Base-by-base conservation (phyloP, 2,888 invertebrate genomes). In the Cephus spinipes region DNA sequence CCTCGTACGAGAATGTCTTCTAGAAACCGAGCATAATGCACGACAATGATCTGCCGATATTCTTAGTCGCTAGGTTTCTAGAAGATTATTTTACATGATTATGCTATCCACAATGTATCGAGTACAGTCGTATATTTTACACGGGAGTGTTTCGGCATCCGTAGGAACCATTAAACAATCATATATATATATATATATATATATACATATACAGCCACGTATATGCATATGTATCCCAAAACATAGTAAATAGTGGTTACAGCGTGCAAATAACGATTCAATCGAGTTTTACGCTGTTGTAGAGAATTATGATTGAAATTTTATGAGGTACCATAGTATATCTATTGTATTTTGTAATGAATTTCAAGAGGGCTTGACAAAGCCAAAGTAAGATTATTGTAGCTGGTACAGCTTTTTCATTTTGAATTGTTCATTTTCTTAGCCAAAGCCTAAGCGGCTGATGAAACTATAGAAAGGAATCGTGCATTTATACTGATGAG, bases 1-100 rank as follows among this genome's bases (percentile, higher is more conserved):
- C 69, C 88, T 91, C 75, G 91, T 91, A 12, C 86, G 91, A 34
- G 91, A 91, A 77, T 91, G 91, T 83, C 83, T 91, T 36, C 78
- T 91, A 69, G 91, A 91, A 82, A 91, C 91, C 4, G 91, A 91
- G 81, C 91, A 91, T 78, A 91, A 91, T 79, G 91, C 91, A 80
- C 89, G 91, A 80, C 91, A 91, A 89, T 91, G 89, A 91, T 90
- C 84, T 85, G 85, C 80, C 84, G 84, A 80, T 81, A 82, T 76
- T 74, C 80, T 82, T 86, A 87, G 85, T 76, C 76, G 80, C 77
- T 88, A 88, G 85, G 86, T 82, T 86, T 82, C 79, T 85, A 86
- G 85, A 81, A 80, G 83, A 83, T 83, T 84, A 81, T 83, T 86
- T 86, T 83, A 82, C 73, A 75, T 81, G 76, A 79, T 81, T 80